These are phyloP conservation scores for Eutolmus rufibarbis DNA, from an alignment of 2,888 invertebrate genomes.

Conservation along the genomic window DNA sequence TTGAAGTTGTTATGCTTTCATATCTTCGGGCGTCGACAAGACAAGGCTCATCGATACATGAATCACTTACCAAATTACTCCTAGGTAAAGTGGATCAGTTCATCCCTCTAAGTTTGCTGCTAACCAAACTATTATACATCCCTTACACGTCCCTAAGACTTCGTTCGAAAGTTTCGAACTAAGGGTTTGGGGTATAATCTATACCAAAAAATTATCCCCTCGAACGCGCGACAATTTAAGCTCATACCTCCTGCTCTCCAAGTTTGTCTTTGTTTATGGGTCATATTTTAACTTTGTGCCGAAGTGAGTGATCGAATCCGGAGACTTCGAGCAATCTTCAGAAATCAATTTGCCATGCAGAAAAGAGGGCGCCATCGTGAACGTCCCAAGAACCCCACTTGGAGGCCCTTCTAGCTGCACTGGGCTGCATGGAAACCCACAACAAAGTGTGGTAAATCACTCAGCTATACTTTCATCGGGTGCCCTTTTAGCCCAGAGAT, in stretches of 20 bases:
- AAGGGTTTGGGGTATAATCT: neutral
- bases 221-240: neutral
- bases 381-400: neutral
- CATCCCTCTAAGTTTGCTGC: neutral
- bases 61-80: neutral
- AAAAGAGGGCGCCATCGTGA: neutral
- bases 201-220: neutral
- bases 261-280: neutral
- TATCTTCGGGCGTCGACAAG: too few relatives aligned
- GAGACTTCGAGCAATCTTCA: neutral
- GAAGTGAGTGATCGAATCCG: neutral
- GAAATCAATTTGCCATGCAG: neutral
- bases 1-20: too few relatives aligned
- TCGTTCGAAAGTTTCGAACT: neutral
- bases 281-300: neutral
- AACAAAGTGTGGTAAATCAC: constrained; percentile 13
- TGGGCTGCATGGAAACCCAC: neutral
- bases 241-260: neutral
- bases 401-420: neutral
- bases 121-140: neutral
- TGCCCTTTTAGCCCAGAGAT: neutral
- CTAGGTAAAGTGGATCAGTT: neutral
- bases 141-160: neutral
- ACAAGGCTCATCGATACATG: too few relatives aligned
- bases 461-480: neutral